phyloP scores from a whole-genome alignment of 2,888 invertebrate species.

The Drosophila borborema region DNA sequence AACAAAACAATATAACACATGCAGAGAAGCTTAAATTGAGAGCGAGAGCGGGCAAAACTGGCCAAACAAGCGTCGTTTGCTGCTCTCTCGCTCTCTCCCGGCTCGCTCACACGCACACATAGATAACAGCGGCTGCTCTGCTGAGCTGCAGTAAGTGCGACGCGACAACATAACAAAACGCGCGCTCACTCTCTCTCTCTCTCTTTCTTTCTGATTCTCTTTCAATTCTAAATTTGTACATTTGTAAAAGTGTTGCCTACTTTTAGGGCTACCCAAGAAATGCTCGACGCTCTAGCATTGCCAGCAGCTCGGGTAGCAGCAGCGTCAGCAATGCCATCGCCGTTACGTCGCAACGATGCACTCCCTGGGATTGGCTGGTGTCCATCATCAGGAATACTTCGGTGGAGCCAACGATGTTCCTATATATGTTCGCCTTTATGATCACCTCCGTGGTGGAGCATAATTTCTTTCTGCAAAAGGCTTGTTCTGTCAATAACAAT shows the following conservation, averaged over 20 bases:
- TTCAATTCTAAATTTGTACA: not conserved
- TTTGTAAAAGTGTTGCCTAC: slow-evolving; percentile 40
- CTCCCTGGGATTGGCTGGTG: slow-evolving; percentile 27
- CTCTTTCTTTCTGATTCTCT: not conserved
- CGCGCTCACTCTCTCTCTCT: not conserved
- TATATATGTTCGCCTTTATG: slow-evolving; percentile 96
- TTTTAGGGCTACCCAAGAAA: slow-evolving; percentile 64
- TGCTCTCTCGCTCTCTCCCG: not conserved
- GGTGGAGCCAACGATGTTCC: slow-evolving; percentile 94
- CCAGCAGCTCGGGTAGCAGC: slow-evolving; percentile 44
- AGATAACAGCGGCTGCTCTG: slow-evolving; percentile 4
- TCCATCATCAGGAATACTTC: slow-evolving; percentile 85
- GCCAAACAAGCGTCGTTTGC: too few relatives aligned
- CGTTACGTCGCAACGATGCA: slow-evolving; percentile 15
- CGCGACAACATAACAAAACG: not conserved
- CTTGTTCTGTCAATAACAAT: slow-evolving; percentile 91
- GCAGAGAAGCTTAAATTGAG: not conserved
- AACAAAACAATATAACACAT: not conserved
- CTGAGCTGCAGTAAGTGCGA: slow-evolving; percentile 3
- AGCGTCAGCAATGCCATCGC: slow-evolving; percentile 19
- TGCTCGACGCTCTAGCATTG: slow-evolving; percentile 48
- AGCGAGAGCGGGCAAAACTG: not conserved
- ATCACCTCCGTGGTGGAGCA: slow-evolving; percentile 92
- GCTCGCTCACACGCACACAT: not conserved
- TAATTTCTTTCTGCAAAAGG: slow-evolving; percentile 91